Conservation (phyloP, 2,113 vertebrate genomes). For the Urocolius indicus region DNA sequence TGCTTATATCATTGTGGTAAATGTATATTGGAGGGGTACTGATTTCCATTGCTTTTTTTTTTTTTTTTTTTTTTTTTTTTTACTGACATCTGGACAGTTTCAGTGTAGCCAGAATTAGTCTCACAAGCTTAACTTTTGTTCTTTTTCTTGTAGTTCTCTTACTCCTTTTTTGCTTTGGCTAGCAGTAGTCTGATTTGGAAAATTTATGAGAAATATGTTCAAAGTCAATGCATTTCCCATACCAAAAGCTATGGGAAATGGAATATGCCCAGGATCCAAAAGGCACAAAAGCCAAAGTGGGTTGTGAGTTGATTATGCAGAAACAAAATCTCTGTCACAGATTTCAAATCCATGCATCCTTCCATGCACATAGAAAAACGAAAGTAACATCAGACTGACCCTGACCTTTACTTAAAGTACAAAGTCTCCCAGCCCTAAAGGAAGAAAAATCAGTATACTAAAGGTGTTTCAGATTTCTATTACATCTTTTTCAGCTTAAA, state of each 20-base stretch:
- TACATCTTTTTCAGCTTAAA: not conserved
- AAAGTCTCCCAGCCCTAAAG: not conserved
- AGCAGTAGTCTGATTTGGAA: not conserved
- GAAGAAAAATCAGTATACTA: not conserved
- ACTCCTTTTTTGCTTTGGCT: not conserved
- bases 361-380: not conserved
- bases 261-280: not conserved
- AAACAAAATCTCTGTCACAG: not conserved
- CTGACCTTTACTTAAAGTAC: not conserved
- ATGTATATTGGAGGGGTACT: not conserved
- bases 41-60: not conserved
- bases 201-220: not conserved
- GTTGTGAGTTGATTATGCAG: not conserved
- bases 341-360: not conserved
- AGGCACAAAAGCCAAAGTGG: not conserved
- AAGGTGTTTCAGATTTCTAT: not conserved
- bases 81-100: constrained; percentile 14
- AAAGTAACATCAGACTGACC: not conserved
- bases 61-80: constrained; percentile 25
- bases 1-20: constrained; percentile 16
- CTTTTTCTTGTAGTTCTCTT: not conserved
- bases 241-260: not conserved
- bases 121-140: not conserved
- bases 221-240: not conserved
- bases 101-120: not conserved